Evolutionary conservation across 2,797 vertebrate species (phyloP).

Genomic region (Brotula barbata): DNA sequence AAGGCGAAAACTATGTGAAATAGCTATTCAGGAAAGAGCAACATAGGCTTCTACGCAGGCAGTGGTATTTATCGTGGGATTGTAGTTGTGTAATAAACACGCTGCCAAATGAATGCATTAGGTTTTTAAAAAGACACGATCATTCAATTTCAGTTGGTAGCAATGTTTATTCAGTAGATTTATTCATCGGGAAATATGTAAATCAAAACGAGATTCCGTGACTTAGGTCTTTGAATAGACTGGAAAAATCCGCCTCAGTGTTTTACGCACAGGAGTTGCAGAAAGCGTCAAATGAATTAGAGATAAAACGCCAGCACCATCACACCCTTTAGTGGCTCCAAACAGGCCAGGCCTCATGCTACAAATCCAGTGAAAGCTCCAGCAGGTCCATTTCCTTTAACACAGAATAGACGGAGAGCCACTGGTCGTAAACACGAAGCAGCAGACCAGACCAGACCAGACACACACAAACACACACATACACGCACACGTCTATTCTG

Average conservation of each 20-base stretch:
- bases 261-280: slow-evolving; percentile 15
- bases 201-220: background rate
- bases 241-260: slow-evolving; percentile 5
- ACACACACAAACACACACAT: slow-evolving; percentile 35
- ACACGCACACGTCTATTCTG: slow-evolving; percentile 19
- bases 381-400: slow-evolving; percentile 38
- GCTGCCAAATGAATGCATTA: too few relatives aligned
- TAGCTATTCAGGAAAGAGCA: too few relatives aligned
- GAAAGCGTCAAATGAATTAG: background rate
- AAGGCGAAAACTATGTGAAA: too few relatives aligned
- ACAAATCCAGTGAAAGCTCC: slow-evolving; percentile 39
- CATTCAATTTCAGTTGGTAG: too few relatives aligned
- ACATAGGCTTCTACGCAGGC: too few relatives aligned
- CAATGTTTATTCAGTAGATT: too few relatives aligned
- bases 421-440: slow-evolving; percentile 66
- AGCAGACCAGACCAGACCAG: slow-evolving; percentile 59
- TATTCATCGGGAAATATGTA: background rate
- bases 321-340: background rate
- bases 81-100: too few relatives aligned
- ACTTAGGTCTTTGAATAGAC: background rate
- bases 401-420: slow-evolving; percentile 51
- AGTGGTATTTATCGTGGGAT: too few relatives aligned
- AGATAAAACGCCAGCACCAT: background rate
- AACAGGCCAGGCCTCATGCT: background rate
- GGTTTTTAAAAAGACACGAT: too few relatives aligned